These are phyloP conservation scores for Linepithema humile DNA, from an alignment of 1,140 invertebrate genomes.

Conservation along the genomic window DNA sequence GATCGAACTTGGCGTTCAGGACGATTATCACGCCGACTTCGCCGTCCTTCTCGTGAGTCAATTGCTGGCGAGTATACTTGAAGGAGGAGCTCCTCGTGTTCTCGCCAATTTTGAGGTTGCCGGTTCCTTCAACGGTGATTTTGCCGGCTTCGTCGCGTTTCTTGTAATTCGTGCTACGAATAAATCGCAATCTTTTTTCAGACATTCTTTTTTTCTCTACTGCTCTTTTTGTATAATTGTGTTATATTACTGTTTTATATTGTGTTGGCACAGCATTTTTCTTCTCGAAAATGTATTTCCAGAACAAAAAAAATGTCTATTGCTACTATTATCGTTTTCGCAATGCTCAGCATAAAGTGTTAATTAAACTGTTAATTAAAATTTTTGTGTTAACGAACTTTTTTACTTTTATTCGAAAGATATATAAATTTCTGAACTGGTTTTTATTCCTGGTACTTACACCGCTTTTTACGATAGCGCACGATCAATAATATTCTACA, in stretches of 20 bases:
- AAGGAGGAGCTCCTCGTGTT: constrained; percentile 88
- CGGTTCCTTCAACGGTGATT: constrained; percentile 89
- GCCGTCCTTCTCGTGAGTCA: constrained; percentile 85
- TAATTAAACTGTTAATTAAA: too few relatives aligned
- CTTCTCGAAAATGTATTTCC: neutral
- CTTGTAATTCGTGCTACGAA: constrained; percentile 87
- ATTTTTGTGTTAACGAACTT: too few relatives aligned
- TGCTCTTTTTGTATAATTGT: neutral
- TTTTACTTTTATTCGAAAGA: too few relatives aligned
- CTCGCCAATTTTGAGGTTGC: constrained; percentile 87
- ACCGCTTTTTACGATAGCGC: neutral
- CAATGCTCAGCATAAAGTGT: too few relatives aligned
- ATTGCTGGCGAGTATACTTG: constrained; percentile 88
- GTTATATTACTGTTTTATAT: neutral
- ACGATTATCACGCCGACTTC: constrained; percentile 86
- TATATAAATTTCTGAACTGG: too few relatives aligned
- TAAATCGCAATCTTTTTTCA: constrained; percentile 52
- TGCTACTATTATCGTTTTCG: too few relatives aligned
- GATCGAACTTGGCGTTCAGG: constrained; percentile 84
- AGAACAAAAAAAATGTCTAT: too few relatives aligned
- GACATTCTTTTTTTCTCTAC: neutral
- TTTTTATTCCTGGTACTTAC: neutral
- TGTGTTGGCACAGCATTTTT: neutral
- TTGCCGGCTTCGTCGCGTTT: constrained; percentile 89
- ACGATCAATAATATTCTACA: neutral